phyloP scores from a whole-genome alignment of 2,113 vertebrate genomes.

The Mirza zaza region DNA sequence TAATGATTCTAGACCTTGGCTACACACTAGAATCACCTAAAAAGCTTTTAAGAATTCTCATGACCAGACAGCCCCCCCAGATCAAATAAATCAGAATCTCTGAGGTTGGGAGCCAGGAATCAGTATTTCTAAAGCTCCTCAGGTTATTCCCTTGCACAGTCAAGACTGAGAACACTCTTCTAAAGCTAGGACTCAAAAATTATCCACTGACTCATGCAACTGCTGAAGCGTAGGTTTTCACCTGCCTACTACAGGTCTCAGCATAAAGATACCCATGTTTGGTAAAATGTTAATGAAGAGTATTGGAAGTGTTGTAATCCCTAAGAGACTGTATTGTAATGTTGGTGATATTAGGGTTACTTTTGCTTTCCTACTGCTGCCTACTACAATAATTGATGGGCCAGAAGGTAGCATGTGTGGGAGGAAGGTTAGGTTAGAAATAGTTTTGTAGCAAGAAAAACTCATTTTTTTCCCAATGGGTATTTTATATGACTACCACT shows the following conservation, averaged over 20 bases:
- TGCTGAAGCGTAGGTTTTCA: neutral
- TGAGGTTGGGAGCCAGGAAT: neutral
- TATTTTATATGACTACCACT: constrained; percentile 42
- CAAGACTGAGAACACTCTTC: neutral
- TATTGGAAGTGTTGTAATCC: neutral
- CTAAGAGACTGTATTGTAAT: constrained; percentile 33
- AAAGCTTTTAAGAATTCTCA: neutral
- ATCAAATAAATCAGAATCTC: neutral
- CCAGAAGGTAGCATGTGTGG: neutral
- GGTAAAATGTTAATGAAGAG: constrained; percentile 21
- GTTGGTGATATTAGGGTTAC: constrained; percentile 32
- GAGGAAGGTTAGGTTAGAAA: constrained; percentile 56
- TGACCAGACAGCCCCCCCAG: neutral
- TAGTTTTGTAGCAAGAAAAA: constrained; percentile 50
- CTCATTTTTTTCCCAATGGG: neutral
- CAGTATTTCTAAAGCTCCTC: neutral
- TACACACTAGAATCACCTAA: neutral
- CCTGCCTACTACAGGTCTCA: neutral
- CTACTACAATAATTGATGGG: neutral
- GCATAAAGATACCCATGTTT: neutral
- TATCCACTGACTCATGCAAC: neutral
- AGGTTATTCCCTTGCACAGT: neutral
- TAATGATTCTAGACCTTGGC: neutral
- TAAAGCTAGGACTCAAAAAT: neutral
- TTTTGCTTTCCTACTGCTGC: constrained; percentile 24